These are phyloP conservation scores for Chironomus tentans DNA, from an alignment of 2,888 invertebrate genomes.

Conservation along the genomic window DNA sequence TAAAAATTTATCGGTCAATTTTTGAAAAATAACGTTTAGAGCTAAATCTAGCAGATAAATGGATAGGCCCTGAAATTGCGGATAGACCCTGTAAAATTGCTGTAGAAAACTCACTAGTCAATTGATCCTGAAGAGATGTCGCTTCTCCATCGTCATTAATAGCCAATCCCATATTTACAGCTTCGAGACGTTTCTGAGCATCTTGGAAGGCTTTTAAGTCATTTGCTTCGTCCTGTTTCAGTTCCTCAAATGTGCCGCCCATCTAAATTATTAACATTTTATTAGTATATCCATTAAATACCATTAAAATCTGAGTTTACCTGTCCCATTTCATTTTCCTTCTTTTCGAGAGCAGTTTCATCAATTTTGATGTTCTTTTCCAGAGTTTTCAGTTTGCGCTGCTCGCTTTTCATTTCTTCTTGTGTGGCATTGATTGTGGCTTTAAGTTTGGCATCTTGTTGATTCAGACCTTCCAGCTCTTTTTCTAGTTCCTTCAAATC, in stretches of 20 bases:
- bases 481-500: conserved; percentile 54
- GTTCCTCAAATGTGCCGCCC: conserved; percentile 55
- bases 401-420: conserved; percentile 57
- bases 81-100: too few species aligned
- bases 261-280: neutral
- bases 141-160: conserved; percentile 69
- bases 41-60: too few species aligned
- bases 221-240: conserved; percentile 56
- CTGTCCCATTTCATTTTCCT: conserved; percentile 52
- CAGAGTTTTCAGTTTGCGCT: conserved; percentile 58
- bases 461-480: conserved; percentile 54
- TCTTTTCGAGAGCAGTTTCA: conserved; percentile 49
- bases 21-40: too few species aligned
- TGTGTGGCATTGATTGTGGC: conserved; percentile 56
- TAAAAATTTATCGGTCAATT: too few species aligned
- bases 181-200: conserved; percentile 74
- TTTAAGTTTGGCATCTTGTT: conserved; percentile 54
- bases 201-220: conserved; percentile 58
- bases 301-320: conserved; percentile 30
- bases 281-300: neutral
- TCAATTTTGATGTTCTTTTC: conserved; percentile 60
- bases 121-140: conserved; percentile 79
- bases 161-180: conserved; percentile 72
- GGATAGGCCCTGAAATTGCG: too few species aligned
- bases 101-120: conserved; percentile 66